Percentiles rank a stretch among this genome's conserved stretches.
Evolutionary conservation across 1,140 invertebrate genomes (phyloP).

Genomic region (Asobara japonica): DNA sequence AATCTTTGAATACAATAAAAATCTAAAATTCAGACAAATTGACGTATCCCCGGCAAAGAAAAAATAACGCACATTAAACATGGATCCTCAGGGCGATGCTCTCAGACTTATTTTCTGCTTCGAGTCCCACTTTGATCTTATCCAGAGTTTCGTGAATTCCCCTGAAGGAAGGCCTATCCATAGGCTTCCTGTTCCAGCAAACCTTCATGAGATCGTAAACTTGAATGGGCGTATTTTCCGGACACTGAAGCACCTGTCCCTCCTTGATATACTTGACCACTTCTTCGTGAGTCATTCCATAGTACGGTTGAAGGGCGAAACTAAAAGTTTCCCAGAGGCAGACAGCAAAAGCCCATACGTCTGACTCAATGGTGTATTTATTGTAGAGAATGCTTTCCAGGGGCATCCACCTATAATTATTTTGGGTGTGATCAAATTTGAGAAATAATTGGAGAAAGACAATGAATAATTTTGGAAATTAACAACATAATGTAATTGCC

Average conservation of each 20-base stretch:
- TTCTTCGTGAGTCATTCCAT: slow-evolving; percentile 94
- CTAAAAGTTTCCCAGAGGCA: slow-evolving; percentile 95
- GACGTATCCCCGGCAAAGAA: neutral
- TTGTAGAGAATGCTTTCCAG: slow-evolving; percentile 93
- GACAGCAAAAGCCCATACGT: slow-evolving; percentile 94
- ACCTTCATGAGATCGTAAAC: slow-evolving; percentile 94
- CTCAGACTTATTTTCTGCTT: slow-evolving; percentile 58
- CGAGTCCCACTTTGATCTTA: slow-evolving; percentile 71
- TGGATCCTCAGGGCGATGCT: slow-evolving; percentile 58
- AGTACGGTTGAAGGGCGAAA: slow-evolving; percentile 93
- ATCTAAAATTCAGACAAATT: neutral
- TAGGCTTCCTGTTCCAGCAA: slow-evolving; percentile 90
- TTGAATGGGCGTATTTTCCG: slow-evolving; percentile 88
- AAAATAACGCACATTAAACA: slow-evolving; percentile 41
- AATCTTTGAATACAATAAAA: neutral
- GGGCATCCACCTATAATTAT: no score
- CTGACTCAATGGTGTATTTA: slow-evolving; percentile 92
- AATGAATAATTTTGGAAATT: no score
- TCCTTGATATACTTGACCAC: slow-evolving; percentile 93
- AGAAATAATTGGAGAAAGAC: no score
- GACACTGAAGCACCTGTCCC: slow-evolving; percentile 85
- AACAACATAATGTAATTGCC: no score
- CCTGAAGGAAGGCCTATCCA: slow-evolving; percentile 85
- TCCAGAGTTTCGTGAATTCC: slow-evolving; percentile 77
- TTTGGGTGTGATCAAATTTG: no score